Base-by-base conservation (phyloP, 2,113 vertebrate species). In the Nasalis larvatus region DNA sequence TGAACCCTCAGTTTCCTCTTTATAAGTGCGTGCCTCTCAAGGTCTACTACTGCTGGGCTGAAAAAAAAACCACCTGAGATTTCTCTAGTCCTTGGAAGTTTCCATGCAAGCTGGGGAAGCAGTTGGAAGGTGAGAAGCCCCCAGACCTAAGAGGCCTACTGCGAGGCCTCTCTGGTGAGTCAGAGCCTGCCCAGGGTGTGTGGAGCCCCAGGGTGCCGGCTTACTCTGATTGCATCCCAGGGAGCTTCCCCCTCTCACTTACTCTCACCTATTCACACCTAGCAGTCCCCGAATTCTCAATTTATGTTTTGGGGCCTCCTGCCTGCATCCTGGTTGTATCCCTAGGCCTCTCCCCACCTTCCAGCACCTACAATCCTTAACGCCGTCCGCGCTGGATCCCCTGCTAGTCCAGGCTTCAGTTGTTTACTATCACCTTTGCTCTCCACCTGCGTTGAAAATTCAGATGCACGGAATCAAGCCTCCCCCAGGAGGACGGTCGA, bases 351-450 rank as follows among this genome's bases (percentile, higher is more conserved):
- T 23, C 27, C 30, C 37, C 78, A 13, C 32, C 49, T 35, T 6
- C 45, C 49, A 7, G 47, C 13, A 3, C 27, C 32, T 25, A 25
- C 25, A 0, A 0, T 13, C 3, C 1, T 2, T 2, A 60, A 30
- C 17, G 3, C 35, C 4, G 1, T 18, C 23, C 14, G 25, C 0
- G 21, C 52, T 68, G 17, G 6, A 8, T 4, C 2, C 23, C 3
- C 21, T 37, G 6, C 8, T 1, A 30, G 30, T 27, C 42, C 8
- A 7, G 0, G 0, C 4, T 30, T 25, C 23, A 40, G 0, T 20
- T 9, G 17, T 37, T 74, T 73, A 42, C 3, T 1, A 18, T 16
- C 23, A 47, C 18, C 69, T 71, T 32, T 37, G 16, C 60, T 89
- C 40, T 30, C 35, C 35, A 12, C 1, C 89, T 1, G 12, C n/a